Conservation (phyloP, 2,113 vertebrate species). For the Aleadryas rufinucha region DNA sequence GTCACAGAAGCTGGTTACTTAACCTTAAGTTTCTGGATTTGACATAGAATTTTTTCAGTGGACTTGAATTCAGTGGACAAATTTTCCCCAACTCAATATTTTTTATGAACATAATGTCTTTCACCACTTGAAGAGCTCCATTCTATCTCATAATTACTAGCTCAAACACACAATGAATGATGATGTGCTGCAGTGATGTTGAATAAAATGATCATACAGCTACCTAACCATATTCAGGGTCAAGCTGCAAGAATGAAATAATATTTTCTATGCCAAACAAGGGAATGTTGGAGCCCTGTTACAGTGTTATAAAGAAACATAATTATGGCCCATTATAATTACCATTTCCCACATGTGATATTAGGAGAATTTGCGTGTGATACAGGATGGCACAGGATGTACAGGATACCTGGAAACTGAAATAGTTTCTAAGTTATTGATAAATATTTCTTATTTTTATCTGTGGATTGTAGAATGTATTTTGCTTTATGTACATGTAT, state of each 20-base stretch:
- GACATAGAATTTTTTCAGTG: background rate
- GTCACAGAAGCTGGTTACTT: background rate
- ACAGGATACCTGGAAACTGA: background rate
- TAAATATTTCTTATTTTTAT: background rate
- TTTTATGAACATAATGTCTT: background rate
- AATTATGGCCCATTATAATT: background rate
- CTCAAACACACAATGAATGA: background rate
- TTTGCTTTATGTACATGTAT: background rate
- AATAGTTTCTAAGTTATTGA: background rate
- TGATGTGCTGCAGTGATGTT: background rate
- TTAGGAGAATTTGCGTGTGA: background rate
- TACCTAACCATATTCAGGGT: background rate
- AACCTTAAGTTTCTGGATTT: background rate
- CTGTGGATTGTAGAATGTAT: background rate
- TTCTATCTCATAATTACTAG: background rate
- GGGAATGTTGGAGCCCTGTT: background rate
- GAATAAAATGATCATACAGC: background rate
- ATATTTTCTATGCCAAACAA: background rate
- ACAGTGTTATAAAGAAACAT: background rate
- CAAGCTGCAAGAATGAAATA: background rate
- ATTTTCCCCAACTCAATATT: background rate
- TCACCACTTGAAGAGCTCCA: background rate
- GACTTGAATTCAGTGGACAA: background rate
- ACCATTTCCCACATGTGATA: background rate
- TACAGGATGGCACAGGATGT: background rate